Percentiles rank a stretch among this genome's conserved stretches.
Conservation (phyloP, 2,113 vertebrate genomes). For the Alouatta palliata region DNA sequence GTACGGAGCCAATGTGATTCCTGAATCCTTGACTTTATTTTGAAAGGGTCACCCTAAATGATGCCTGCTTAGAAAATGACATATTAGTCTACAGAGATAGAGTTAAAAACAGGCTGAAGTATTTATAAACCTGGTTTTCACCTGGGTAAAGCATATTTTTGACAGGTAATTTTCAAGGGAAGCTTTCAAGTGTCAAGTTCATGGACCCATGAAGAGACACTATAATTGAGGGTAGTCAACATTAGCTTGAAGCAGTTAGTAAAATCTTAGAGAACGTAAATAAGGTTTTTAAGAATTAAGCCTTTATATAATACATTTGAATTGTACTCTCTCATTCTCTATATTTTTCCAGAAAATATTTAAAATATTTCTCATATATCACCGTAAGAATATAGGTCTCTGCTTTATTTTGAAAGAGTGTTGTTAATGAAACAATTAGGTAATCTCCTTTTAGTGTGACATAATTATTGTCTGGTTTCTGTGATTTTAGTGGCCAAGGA, state of each 20-base stretch:
- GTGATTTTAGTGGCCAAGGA: background rate
- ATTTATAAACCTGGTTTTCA: slow-evolving; percentile 61
- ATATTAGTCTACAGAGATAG: background rate
- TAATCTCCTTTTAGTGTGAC: background rate
- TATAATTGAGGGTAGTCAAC: slow-evolving; percentile 20
- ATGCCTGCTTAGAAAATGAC: background rate
- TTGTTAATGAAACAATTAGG: background rate
- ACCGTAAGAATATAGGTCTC: background rate
- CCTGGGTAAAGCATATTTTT: background rate
- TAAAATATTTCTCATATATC: background rate
- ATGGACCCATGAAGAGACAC: background rate
- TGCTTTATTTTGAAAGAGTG: background rate
- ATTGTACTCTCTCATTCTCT: background rate
- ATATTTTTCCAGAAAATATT: background rate
- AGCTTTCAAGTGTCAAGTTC: slow-evolving; percentile 45
- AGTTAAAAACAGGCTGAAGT: slow-evolving; percentile 19
- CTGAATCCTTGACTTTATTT: background rate
- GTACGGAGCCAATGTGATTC: background rate
- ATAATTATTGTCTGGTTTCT: background rate
- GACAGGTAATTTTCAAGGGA: slow-evolving; percentile 52
- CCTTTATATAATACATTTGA: background rate
- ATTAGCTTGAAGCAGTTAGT: background rate
- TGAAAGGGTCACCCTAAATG: slow-evolving; percentile 9
- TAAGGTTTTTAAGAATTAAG: background rate
- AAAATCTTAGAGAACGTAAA: background rate